Evolutionary conservation across 2,888 invertebrate species (phyloP).

Genomic region (Druceiella hillmani): DNA sequence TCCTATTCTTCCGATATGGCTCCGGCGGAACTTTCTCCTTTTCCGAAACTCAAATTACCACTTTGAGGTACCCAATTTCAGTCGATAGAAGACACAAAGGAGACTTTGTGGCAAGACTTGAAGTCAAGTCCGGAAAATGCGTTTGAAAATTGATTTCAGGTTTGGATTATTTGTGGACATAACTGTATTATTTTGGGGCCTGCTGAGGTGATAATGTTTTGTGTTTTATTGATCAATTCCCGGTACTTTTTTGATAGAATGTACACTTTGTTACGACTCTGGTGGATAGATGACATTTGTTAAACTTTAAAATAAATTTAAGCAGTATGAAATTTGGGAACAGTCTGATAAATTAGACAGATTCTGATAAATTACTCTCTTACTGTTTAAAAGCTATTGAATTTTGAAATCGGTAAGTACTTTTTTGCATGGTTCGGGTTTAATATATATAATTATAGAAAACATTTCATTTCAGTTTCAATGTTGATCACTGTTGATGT

Average conservation of each 20-base stretch:
- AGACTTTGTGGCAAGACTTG: slow-evolving; percentile 10
- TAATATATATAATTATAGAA: too few relatives aligned
- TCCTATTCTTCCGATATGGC: neutral
- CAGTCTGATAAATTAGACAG: too few relatives aligned
- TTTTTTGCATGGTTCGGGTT: too few relatives aligned
- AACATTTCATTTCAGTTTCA: too few relatives aligned
- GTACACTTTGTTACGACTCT: too few relatives aligned
- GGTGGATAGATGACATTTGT: too few relatives aligned
- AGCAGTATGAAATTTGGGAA: too few relatives aligned
- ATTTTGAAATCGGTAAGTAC: too few relatives aligned
- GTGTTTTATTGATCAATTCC: slow-evolving; percentile 9
- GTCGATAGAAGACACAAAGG: slow-evolving; percentile 15
- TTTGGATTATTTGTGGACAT: neutral
- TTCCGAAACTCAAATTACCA: slow-evolving; percentile 18
- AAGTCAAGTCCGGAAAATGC: slow-evolving; percentile 6
- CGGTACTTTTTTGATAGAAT: slow-evolving; percentile 10
- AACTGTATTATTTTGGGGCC: slow-evolving; percentile 7
- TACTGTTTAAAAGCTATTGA: too few relatives aligned
- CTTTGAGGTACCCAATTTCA: slow-evolving; percentile 16
- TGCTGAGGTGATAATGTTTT: slow-evolving; percentile 7
- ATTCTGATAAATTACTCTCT: too few relatives aligned
- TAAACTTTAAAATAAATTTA: too few relatives aligned
- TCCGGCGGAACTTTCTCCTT: slow-evolving; percentile 15
- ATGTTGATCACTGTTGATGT: too few relatives aligned
- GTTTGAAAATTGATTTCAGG: slow-evolving; percentile 1